Evolutionary conservation across 2,113 vertebrate genomes (phyloP).

Genomic region (Myxocyprinus asiaticus): DNA sequence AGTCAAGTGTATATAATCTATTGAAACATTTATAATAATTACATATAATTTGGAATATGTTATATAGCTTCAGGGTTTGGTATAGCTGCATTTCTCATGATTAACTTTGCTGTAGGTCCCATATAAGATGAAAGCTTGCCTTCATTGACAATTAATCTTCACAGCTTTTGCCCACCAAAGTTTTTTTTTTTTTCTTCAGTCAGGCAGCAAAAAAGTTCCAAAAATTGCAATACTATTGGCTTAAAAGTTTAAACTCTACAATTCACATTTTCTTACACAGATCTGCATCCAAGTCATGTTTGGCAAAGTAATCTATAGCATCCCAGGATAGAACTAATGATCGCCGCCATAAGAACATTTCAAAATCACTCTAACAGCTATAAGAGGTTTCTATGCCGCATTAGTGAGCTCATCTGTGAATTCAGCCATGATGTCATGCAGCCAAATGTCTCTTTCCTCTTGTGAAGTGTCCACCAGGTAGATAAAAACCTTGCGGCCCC

Average conservation of each 20-base stretch:
- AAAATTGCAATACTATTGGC: no score
- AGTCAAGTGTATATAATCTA: neutral
- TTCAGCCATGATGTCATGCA: slow-evolving; percentile 94
- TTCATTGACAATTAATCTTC: neutral
- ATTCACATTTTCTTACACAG: neutral
- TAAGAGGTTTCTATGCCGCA: slow-evolving; percentile 55
- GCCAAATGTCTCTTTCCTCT: slow-evolving; percentile 91
- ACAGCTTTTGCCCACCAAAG: neutral
- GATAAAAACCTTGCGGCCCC: slow-evolving; percentile 87
- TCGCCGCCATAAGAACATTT: neutral
- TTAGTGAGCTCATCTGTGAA: slow-evolving; percentile 77
- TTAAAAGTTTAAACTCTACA: slow-evolving; percentile 8
- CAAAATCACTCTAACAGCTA: neutral
- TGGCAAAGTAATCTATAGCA: neutral
- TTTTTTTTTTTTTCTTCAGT: neutral
- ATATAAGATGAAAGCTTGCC: neutral
- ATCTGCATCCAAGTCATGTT: slow-evolving; percentile 10
- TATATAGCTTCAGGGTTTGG: no score
- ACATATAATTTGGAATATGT: no score
- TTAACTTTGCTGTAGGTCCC: neutral
- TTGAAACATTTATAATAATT: no score
- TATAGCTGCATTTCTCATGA: neutral
- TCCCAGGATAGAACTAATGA: slow-evolving; percentile 2
- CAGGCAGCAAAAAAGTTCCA: neutral
- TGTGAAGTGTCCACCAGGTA: slow-evolving; percentile 93